Conservation (phyloP, 2,113 vertebrate species). For the Misgurnus mizolepis region DNA sequence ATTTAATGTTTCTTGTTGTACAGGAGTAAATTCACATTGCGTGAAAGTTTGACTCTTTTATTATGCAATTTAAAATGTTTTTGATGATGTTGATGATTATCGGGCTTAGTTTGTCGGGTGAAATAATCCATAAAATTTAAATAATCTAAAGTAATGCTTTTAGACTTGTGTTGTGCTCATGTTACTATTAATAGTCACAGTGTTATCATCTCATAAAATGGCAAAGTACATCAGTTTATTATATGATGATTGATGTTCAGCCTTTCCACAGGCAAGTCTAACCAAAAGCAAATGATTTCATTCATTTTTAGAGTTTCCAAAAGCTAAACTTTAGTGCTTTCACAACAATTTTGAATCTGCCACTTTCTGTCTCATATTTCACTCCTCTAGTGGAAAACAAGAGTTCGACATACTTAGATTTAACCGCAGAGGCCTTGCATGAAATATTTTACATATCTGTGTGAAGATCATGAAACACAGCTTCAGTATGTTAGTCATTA, state of each 20-base stretch:
- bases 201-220: neutral
- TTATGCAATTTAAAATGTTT: no score
- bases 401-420: constrained; percentile 60
- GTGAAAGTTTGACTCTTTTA: no score
- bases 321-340: constrained; percentile 18
- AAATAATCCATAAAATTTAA: no score
- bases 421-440: constrained; percentile 60
- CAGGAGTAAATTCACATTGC: no score
- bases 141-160: no score
- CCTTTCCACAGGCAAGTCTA: neutral
- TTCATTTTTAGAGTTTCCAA: constrained; percentile 4
- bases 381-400: constrained; percentile 61
- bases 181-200: neutral
- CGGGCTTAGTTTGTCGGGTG: no score
- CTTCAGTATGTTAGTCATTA: constrained; percentile 39
- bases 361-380: constrained; percentile 59
- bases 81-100: no score
- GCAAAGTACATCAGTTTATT: neutral
- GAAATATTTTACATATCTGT: constrained; percentile 68
- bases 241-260: neutral
- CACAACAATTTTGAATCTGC: constrained; percentile 45
- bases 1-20: no score
- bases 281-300: neutral
- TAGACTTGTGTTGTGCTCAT: neutral
- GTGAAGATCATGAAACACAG: constrained; percentile 62